Evolutionary conservation across 2,888 invertebrate species (phyloP).

Genomic region (Nezara viridula): DNA sequence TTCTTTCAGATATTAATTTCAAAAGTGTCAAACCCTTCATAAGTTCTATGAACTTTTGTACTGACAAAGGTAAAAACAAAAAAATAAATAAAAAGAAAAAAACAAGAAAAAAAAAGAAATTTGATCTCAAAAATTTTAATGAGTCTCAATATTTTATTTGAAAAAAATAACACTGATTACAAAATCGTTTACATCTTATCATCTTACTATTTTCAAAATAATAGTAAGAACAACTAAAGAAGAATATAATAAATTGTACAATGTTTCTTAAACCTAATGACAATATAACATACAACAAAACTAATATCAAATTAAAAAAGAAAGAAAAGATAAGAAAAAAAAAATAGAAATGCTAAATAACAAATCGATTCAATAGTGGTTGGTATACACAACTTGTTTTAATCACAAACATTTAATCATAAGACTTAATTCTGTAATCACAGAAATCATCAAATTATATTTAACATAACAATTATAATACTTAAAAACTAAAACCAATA

Average conservation of each 20-base stretch:
- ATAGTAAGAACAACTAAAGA: conserved; percentile 19
- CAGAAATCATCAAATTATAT: conserved; percentile 42
- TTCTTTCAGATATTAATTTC: not conserved
- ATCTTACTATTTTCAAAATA: conserved; percentile 31
- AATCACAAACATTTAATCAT: conserved; percentile 29
- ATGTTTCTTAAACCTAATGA: conserved; percentile 48
- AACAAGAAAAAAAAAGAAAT: not conserved
- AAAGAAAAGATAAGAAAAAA: not conserved
- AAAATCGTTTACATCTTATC: conserved; percentile 38
- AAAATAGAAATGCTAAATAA: conserved; percentile 38
- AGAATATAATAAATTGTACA: conserved; percentile 41
- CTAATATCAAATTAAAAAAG: conserved; percentile 11
- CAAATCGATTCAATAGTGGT: conserved; percentile 13
- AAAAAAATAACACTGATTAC: conserved; percentile 48
- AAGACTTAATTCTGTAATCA: conserved; percentile 41
- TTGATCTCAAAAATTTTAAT: conserved; percentile 7
- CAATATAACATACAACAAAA: conserved; percentile 43
- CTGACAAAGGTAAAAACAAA: conserved; percentile 42
- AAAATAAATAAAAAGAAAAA: not conserved
- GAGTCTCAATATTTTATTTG: conserved; percentile 44
- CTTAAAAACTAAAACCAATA: conserved; percentile 1
- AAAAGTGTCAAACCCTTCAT: not conserved
- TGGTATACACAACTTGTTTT: conserved; percentile 39
- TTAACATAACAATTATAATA: conserved; percentile 13
- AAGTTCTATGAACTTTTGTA: not conserved